Conservation (phyloP, 2,888 invertebrate genomes). For the Leptinotarsa peninsularis region DNA sequence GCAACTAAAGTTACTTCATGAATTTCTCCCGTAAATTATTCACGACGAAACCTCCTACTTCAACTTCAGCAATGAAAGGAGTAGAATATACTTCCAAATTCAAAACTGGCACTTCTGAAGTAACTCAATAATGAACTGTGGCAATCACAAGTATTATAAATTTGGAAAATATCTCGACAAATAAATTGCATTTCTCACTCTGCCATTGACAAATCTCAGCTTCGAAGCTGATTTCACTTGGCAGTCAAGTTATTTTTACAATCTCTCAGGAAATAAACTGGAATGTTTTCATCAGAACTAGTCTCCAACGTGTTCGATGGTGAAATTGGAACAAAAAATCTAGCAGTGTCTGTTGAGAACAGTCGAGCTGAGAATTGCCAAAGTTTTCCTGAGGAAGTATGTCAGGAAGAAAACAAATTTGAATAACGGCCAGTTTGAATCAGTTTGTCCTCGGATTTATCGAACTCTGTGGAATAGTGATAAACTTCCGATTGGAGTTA, state of each 20-base stretch:
- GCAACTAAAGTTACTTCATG: too few species aligned
- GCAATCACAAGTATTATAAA: background rate
- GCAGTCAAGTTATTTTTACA: slow-evolving; percentile 3
- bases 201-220: too few species aligned
- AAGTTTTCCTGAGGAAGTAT: slow-evolving; percentile 4
- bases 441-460: slow-evolving; percentile 16
- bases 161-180: background rate
- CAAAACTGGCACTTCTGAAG: background rate
- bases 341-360: background rate
- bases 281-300: background rate
- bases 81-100: background rate
- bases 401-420: slow-evolving; percentile 22
- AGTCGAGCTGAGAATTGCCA: slow-evolving; percentile 4
- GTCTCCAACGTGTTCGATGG: background rate
- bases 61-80: background rate
- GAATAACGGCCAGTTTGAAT: slow-evolving; percentile 17
- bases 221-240: background rate
- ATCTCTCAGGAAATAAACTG: background rate
- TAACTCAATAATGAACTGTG: background rate
- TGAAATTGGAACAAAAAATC: background rate
- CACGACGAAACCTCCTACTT: background rate
- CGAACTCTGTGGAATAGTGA: slow-evolving; percentile 8
- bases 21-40: background rate
- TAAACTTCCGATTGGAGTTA: background rate
- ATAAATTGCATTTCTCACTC: background rate